Conservation (phyloP, 2,113 vertebrate genomes). For the Bombycilla garrulus region DNA sequence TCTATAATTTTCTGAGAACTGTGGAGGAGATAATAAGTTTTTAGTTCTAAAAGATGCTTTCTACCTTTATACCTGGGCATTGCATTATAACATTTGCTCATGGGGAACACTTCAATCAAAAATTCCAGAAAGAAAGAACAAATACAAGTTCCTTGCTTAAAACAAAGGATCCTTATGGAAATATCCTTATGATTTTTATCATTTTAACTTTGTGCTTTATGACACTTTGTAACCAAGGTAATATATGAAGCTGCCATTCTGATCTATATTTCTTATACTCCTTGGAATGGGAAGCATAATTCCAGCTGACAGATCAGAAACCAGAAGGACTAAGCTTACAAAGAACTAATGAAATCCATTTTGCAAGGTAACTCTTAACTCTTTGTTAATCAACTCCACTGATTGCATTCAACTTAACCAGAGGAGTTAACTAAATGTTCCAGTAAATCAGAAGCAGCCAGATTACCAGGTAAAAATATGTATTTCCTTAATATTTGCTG, state of each 20-base stretch:
- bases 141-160: neutral
- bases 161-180: neutral
- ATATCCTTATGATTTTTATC: neutral
- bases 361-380: neutral
- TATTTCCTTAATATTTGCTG: neutral
- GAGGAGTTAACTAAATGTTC: neutral
- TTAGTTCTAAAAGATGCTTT: neutral
- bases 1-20: neutral
- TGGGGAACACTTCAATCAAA: neutral
- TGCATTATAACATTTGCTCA: rapidly evolving
- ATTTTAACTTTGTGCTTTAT: neutral
- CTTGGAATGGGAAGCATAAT: neutral
- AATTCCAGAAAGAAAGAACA: neutral
- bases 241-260: neutral
- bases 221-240: neutral
- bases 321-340: neutral
- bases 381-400: neutral
- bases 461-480: neutral
- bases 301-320: neutral
- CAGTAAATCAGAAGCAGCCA: neutral
- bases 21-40: neutral
- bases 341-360: neutral
- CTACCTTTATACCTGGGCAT: neutral
- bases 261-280: neutral
- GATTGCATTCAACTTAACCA: neutral